These are phyloP conservation scores for Siniperca chuatsi DNA, from an alignment of 2,113 vertebrate genomes.

Conservation along the genomic window DNA sequence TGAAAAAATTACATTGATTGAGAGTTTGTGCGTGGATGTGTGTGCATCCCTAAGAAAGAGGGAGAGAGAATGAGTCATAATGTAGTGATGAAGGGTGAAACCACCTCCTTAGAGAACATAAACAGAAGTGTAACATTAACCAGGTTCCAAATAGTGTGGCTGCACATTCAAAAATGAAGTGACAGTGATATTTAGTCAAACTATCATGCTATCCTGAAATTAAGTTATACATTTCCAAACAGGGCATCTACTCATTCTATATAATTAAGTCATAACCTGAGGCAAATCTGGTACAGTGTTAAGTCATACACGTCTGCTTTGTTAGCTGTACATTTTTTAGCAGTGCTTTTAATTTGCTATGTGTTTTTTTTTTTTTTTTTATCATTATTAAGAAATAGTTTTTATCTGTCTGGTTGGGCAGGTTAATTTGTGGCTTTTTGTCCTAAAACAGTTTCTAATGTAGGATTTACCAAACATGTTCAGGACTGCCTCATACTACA, in stretches of 20 bases:
- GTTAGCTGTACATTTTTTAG: neutral
- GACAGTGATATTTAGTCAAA: neutral
- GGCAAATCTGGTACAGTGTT: no score
- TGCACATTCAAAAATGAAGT: neutral
- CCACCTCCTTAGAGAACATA: neutral
- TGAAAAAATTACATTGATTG: slow-evolving; percentile 13
- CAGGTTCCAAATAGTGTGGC: neutral
- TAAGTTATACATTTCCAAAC: neutral
- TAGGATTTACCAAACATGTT: neutral
- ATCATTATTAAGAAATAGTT: neutral
- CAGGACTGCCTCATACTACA: neutral
- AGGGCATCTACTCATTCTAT: neutral
- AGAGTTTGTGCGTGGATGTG: slow-evolving; percentile 4
- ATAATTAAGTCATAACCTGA: neutral
- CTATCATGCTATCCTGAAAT: neutral
- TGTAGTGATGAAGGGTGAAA: slow-evolving; percentile 12
- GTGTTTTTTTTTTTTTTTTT: neutral
- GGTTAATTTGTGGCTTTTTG: neutral
- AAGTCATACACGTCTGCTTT: neutral
- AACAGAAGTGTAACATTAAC: neutral
- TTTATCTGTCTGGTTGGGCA: neutral
- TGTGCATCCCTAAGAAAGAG: neutral
- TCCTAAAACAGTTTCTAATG: neutral
- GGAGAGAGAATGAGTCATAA: slow-evolving; percentile 26
- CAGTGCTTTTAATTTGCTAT: neutral